Conservation (phyloP, 2,113 vertebrate genomes). For the Phodopus roborovskii region DNA sequence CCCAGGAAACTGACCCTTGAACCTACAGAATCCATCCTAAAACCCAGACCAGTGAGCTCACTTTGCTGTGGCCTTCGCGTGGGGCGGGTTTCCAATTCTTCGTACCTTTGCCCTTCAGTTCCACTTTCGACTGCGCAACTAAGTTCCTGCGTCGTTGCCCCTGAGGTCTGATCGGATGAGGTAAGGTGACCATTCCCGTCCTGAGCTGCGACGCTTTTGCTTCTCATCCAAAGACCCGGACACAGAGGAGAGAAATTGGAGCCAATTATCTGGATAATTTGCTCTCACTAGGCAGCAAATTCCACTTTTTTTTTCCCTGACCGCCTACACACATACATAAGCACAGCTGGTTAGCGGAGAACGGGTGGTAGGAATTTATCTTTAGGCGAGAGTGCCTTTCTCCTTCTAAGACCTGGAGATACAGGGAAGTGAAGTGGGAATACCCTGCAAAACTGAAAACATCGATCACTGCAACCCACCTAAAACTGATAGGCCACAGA, state of each 20-base stretch:
- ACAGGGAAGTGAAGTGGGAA: neutral
- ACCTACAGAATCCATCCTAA: neutral
- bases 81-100: slow-evolving; percentile 65
- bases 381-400: slow-evolving; percentile 1
- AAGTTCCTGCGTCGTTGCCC: neutral
- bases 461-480: neutral
- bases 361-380: neutral
- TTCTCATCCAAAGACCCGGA: slow-evolving; percentile 40
- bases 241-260: slow-evolving; percentile 64
- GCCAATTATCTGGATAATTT: slow-evolving; percentile 79
- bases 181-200: slow-evolving; percentile 4
- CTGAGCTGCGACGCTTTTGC: slow-evolving; percentile 6
- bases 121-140: neutral
- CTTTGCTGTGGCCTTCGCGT: slow-evolving; percentile 32
- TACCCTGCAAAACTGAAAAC: slow-evolving; percentile 6
- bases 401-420: neutral
- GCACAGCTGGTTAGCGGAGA: slow-evolving; percentile 31
- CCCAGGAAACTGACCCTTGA: neutral
- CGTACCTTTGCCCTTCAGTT: neutral
- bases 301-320: slow-evolving; percentile 60
- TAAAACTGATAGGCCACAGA: slow-evolving; percentile 15
- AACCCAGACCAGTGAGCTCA: neutral
- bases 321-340: slow-evolving; percentile 9
- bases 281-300: slow-evolving; percentile 75
- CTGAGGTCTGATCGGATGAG: neutral